These are phyloP conservation scores for Sarotherodon lohbergeri DNA, from an alignment of 2,113 vertebrate species.

Conservation along the genomic window DNA sequence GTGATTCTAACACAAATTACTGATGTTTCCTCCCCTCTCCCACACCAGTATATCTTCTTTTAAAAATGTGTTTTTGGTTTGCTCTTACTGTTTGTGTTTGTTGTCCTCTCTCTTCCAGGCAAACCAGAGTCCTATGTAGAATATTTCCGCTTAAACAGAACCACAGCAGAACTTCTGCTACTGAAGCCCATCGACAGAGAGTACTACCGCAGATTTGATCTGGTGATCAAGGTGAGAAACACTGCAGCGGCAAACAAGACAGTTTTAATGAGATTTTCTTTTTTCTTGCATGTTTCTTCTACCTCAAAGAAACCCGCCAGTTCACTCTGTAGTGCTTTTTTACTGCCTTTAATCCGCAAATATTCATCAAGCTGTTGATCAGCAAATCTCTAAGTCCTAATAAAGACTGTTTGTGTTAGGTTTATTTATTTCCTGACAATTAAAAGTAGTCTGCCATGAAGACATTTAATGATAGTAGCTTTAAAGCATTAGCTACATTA, in stretches of 20 bases:
- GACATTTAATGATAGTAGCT: neutral
- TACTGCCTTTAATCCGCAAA: neutral
- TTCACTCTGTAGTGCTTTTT: neutral
- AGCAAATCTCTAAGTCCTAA: neutral
- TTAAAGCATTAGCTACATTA: neutral
- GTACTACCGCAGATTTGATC: constrained; percentile 89
- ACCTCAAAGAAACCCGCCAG: neutral
- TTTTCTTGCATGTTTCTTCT: neutral
- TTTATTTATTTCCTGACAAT: neutral
- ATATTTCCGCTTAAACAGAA: constrained; percentile 88
- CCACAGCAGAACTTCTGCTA: constrained; percentile 84
- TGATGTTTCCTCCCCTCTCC: neutral
- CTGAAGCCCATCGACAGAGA: constrained; percentile 88
- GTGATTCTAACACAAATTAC: constrained; percentile 39
- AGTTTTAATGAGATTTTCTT: neutral
- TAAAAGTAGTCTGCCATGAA: neutral
- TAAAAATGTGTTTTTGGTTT: neutral
- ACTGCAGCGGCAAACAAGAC: neutral
- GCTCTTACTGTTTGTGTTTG: neutral
- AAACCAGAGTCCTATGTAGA: constrained; percentile 84
- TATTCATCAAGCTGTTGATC: neutral
- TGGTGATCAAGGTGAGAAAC: constrained; percentile 95
- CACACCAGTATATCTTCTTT: neutral
- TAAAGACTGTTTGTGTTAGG: neutral
- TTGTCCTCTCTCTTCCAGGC: constrained; percentile 66